Evolutionary conservation across 2,797 vertebrate species (phyloP), one percentile per base, ranked within the genome.

Genomic region (Pseudomugil gertrudae): DNA sequence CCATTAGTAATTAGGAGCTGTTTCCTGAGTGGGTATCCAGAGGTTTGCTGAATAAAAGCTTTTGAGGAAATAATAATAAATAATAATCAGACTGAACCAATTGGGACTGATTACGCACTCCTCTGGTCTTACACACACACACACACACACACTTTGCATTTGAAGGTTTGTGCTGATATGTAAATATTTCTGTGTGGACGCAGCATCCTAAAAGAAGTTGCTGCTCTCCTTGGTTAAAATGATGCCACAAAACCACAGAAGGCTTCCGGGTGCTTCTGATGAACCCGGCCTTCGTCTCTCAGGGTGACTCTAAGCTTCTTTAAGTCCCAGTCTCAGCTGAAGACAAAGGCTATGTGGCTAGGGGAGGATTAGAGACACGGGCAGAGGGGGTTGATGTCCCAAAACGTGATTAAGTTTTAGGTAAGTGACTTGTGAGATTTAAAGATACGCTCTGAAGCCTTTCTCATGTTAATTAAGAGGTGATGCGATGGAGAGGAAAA

Each of bases 401-500:
- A 85, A 89, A 89, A 89, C 76, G 73, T 89, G 87, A 91, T 90
- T 86, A 89, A 91, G 85, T 87, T 79, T 88, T 86, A 74, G 80
- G 71, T 74, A 75, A 74, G 75, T 72, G 79, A 57, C 85, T 84
- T 51, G 7, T 40, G 82, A 89, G 89, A 87, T 61, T 87, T 79
- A 77, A 69, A 36, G 79, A 74, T 83, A 87, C 64, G 69, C 68
- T 53, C 17, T 57, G 55, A 85, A 89, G 83, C 86, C 68, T 88
- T 93, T 92, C 85, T 88, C 63, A 93, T 91, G 91, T 66, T 86
- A 91, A 93, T 81, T 87, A 86, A 81, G 81, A 69, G 75, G 66
- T 40, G 57, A 45, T 40, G 65, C 59, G 72, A 3, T 43, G 81
- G 74, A 57, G 72, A 35, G 48, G 64, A 79, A 80, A 68, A 76